These are phyloP conservation scores for Acridotheres tristis DNA, from an alignment of 2,797 vertebrate genomes.

Conservation along the genomic window DNA sequence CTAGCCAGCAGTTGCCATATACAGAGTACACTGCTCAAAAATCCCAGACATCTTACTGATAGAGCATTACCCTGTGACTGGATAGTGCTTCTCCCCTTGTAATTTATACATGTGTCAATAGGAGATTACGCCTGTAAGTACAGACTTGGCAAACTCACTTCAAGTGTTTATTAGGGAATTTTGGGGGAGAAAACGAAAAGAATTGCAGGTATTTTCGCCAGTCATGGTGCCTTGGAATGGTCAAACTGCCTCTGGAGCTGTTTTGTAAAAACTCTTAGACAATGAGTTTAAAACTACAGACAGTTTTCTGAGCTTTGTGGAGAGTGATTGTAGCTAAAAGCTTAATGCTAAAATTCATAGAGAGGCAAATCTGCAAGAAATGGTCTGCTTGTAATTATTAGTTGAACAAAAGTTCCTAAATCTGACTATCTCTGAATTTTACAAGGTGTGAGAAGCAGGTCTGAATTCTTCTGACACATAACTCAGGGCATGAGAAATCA, in stretches of 20 bases:
- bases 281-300: not conserved
- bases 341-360: not conserved
- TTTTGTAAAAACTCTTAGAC: not conserved
- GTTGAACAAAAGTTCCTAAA: not conserved
- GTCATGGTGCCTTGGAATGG: not conserved
- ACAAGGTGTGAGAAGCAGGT: not conserved
- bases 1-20: constrained; percentile 68
- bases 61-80: constrained; percentile 12
- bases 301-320: not conserved
- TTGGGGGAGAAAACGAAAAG: not conserved
- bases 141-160: constrained; percentile 36
- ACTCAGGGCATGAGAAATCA: not conserved
- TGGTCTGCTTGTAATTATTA: not conserved
- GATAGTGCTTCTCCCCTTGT: constrained; percentile 24
- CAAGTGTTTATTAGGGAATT: constrained; percentile 33
- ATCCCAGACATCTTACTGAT: constrained; percentile 59
- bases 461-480: not conserved
- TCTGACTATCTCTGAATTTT: not conserved
- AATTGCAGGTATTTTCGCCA: not conserved
- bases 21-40: constrained; percentile 61
- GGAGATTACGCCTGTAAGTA: constrained; percentile 50
- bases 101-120: constrained; percentile 61
- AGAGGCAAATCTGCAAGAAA: not conserved
- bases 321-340: not conserved
- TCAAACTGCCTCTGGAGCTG: not conserved